A percentile compares a stretch with the other conserved stretches of the same genome.
phyloP scores from a whole-genome alignment of 2,113 vertebrate species.

The Talpa occidentalis region DNA sequence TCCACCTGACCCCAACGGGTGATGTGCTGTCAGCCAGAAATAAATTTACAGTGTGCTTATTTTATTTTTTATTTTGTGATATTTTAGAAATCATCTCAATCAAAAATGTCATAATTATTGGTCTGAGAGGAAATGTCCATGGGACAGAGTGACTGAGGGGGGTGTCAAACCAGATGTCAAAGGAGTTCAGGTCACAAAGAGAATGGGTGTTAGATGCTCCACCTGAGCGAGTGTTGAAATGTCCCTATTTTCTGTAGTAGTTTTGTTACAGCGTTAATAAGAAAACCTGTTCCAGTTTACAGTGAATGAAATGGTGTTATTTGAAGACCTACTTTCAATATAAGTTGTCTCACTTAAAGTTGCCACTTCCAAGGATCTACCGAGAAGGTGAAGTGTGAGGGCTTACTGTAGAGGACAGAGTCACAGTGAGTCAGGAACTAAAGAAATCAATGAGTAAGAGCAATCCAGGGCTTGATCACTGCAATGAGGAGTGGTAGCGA shows the following conservation, averaged over 20 bases:
- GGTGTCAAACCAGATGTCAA: not conserved
- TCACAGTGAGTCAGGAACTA: not conserved
- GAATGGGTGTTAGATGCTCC: not conserved
- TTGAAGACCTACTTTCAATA: no score
- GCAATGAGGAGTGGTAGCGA: not conserved
- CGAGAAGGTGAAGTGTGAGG: not conserved
- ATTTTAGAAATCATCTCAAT: not conserved
- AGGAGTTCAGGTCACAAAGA: not conserved
- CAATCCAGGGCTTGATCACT: accelerated
- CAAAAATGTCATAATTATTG: not conserved
- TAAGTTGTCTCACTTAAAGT: no score
- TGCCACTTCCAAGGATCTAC: not conserved
- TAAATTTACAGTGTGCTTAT: not conserved
- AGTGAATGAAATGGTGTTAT: no score
- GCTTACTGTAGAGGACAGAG: not conserved
- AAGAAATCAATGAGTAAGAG: not conserved
- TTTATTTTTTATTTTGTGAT: conserved; percentile 19
- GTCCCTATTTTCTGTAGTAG: no score
- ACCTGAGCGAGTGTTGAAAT: not conserved
- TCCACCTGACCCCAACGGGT: not conserved
- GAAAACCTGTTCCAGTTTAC: no score
- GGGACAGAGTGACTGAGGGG: not conserved
- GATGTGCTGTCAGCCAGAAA: not conserved
- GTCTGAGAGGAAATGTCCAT: not conserved
- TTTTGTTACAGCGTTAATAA: not conserved